Base-by-base conservation (phyloP, 2,797 vertebrate genomes). In the Aldrovandia affinis region DNA sequence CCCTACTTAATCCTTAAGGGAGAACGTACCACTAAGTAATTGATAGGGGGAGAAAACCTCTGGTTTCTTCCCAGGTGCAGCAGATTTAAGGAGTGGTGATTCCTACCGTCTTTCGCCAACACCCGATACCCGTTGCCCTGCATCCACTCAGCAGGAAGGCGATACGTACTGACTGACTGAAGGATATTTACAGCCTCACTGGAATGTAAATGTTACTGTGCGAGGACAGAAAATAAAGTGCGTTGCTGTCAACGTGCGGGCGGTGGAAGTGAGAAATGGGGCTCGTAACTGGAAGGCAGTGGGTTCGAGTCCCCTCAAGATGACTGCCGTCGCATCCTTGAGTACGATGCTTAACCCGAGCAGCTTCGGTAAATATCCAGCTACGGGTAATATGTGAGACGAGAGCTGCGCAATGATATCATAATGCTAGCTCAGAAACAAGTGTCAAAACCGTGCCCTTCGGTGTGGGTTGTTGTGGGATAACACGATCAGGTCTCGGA, bases 1-100 rank as follows among this genome's bases (percentile, higher is more conserved):
- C 55, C 57, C 33, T 65, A 81, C 63, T 81, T 42, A 81, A n/a
- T 81, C 80, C 79, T 15, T 2, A 75, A 20, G 1, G 18, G 18
- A 57, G 50, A 80, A 55, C 0, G 50, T 54, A 7, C 47, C 44
- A 79, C 20, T 20, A 18, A 3, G 18, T 8, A 78, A 65, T n/a
- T 36, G 12, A 68, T 15, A 70, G 61, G 63, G 63, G 63, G n/a
- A 39, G 25, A 15, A 63, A 36, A 63, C 55, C 52, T 28, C 30
- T 36, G 55, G 55, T 2, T 20, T n/a, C 30, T 3, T 63, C 81
- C 63, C 33, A 82, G 30, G 20, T 18, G 15, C 55, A 25, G 55
- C 55, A 59, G 55, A 59, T 22, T 59, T 14, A 59, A 59, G 20
- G 20, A 18, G 2, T 22, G 4, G 22, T 6, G 2, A 61, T 47